phyloP scores from a whole-genome alignment of 1,140 invertebrate genomes.

The Drosophila rufa region DNA sequence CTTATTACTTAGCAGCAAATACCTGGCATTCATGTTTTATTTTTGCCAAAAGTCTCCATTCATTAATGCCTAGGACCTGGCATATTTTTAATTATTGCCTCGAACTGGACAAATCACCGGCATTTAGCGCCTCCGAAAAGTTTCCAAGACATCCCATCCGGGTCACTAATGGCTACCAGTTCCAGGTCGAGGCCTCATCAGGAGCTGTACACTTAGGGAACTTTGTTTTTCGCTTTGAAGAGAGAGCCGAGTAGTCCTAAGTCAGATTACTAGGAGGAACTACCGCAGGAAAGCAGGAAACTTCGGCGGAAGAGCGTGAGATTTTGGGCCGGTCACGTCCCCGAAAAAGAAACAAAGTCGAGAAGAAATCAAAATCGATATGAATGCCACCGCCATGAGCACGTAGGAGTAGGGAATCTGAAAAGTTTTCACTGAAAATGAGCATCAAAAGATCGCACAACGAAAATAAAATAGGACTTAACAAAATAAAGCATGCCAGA shows the following conservation, averaged over 20 bases:
- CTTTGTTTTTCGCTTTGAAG: slow-evolving; percentile 28
- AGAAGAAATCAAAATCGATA: slow-evolving; percentile 47
- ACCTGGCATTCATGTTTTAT: too few species aligned
- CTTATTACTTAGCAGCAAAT: background rate
- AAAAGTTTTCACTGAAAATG: slow-evolving; percentile 50
- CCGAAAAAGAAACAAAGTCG: slow-evolving; percentile 57
- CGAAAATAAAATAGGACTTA: slow-evolving; percentile 31
- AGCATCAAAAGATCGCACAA: slow-evolving; percentile 49
- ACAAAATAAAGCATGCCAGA: slow-evolving; percentile 25
- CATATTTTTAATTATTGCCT: slow-evolving; percentile 23
- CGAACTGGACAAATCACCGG: slow-evolving; percentile 28
- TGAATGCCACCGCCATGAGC: slow-evolving; percentile 25
- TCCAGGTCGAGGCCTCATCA: slow-evolving; percentile 13
- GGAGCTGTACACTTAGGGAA: slow-evolving; percentile 6
- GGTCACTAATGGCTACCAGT: slow-evolving; percentile 32
- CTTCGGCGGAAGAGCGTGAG: slow-evolving; percentile 18
- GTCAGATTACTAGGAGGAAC: slow-evolving; percentile 28
- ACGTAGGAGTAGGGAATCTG: slow-evolving; percentile 12
- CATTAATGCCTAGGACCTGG: background rate
- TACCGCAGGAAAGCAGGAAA: slow-evolving; percentile 44
- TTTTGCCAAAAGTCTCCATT: background rate
- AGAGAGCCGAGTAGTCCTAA: slow-evolving; percentile 3
- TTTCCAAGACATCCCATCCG: slow-evolving; percentile 31
- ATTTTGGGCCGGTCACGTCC: slow-evolving; percentile 36
- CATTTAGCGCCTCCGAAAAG: slow-evolving; percentile 14